A percentile compares a stretch with the other conserved stretches of the same genome.
Conservation (phyloP, 2,797 vertebrate genomes). For the Sebastes cheni region DNA sequence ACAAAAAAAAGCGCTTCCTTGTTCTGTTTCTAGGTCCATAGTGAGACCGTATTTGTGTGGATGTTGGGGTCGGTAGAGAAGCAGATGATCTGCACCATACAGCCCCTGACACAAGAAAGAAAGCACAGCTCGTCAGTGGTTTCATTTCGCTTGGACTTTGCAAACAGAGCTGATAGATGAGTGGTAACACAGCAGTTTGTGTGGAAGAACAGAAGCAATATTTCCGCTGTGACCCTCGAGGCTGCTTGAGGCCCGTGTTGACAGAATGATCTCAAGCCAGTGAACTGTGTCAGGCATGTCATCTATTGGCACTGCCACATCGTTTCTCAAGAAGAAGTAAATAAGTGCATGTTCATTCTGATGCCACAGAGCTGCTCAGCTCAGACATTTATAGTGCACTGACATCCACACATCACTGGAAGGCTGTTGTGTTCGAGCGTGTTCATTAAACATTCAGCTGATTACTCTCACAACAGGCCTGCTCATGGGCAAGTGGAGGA, state of each 20-base stretch:
- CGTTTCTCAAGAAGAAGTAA: not conserved
- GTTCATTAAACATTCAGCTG: conserved; percentile 29
- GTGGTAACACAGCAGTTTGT: not conserved
- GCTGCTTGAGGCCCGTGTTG: conserved; percentile 5
- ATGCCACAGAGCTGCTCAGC: not conserved
- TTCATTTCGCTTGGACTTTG: not conserved
- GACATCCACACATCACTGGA: not conserved
- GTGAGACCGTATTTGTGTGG: not conserved
- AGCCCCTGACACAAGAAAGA: not conserved
- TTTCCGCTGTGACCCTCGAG: conserved; percentile 14
- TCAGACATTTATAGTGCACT: not conserved
- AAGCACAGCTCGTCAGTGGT: not conserved
- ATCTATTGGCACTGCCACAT: conserved; percentile 13
- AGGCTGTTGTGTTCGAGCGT: not conserved
- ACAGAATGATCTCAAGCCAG: conserved; percentile 27
- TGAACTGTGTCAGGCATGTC: conserved; percentile 7
- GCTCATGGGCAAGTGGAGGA: conserved; percentile 10
- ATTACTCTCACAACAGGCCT: conserved; percentile 17
- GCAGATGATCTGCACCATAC: not conserved
- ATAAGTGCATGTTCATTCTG: not conserved
- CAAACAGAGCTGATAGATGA: not conserved
- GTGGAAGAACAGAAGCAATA: not conserved
- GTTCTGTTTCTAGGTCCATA: not conserved
- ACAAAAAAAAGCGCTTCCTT: not conserved
- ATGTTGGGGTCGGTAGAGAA: not conserved